These are phyloP conservation scores for Empis stercorea DNA, from an alignment of 2,888 invertebrate species.

Conservation along the genomic window DNA sequence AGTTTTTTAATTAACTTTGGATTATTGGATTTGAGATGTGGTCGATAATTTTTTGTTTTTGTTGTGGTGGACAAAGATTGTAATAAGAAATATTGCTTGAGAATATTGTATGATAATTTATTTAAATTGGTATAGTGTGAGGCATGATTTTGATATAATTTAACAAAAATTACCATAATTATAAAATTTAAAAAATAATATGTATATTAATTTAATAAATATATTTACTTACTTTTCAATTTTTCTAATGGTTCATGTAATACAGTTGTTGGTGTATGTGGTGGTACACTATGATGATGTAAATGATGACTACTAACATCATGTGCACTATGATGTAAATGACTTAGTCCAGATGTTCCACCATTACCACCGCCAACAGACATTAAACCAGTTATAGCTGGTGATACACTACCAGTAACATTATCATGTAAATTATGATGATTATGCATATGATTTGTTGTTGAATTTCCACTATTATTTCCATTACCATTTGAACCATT, in stretches of 20 bases:
- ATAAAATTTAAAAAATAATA: too few relatives aligned
- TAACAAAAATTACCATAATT: too few relatives aligned
- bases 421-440: conserved; percentile 41
- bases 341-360: conserved; percentile 25
- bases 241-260: conserved; percentile 56
- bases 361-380: conserved; percentile 26
- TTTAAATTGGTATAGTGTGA: too few relatives aligned
- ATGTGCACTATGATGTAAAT: conserved; percentile 34
- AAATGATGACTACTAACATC: conserved; percentile 41
- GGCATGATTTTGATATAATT: too few relatives aligned
- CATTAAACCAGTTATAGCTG: conserved; percentile 45
- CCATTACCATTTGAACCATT: conserved; percentile 22
- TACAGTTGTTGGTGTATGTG: conserved; percentile 39
- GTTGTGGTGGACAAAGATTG: too few relatives aligned
- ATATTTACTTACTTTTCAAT: conserved; percentile 47
- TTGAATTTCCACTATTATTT: conserved; percentile 23
- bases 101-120: too few relatives aligned
- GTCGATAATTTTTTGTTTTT: background rate
- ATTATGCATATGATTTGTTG: conserved; percentile 33
- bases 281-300: conserved; percentile 43
- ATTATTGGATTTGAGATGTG: conserved; percentile 3
- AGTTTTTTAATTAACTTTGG: conserved; percentile 14
- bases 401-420: conserved; percentile 43
- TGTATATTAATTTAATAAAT: too few relatives aligned
- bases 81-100: too few relatives aligned